These are phyloP conservation scores for Tolypeutes matacus DNA, from an alignment of 2,797 vertebrate genomes.

Conservation along the genomic window DNA sequence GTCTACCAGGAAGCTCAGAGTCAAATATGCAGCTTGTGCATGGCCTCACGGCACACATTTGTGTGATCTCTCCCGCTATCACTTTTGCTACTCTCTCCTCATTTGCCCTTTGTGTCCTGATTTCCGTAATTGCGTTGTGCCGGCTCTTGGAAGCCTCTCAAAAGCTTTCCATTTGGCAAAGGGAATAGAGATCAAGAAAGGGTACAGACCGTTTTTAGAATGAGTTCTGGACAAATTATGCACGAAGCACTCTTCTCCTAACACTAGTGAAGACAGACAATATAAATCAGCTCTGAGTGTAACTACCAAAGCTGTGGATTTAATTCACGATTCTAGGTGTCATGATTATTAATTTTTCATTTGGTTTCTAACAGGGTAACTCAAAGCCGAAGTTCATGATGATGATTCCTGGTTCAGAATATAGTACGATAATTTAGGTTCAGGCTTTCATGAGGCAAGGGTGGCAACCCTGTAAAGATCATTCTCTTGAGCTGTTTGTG, in stretches of 20 bases:
- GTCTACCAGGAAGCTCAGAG: background rate
- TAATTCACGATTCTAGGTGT: slow-evolving; percentile 7
- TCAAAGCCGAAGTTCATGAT: background rate
- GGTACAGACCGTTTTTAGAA: background rate
- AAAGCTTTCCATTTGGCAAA: background rate
- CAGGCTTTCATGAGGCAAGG: background rate
- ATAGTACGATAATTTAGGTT: background rate
- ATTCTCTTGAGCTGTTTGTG: background rate
- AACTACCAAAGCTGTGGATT: background rate
- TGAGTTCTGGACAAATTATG: background rate
- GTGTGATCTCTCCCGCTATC: background rate
- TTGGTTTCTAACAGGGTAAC: background rate
- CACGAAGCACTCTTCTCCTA: background rate
- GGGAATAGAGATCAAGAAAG: background rate
- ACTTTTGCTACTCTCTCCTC: background rate
- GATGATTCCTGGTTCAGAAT: background rate
- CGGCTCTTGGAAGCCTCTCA: background rate
- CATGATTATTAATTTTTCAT: slow-evolving; percentile 31
- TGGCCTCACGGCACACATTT: background rate
- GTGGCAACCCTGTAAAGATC: background rate
- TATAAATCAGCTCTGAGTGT: background rate
- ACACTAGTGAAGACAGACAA: background rate
- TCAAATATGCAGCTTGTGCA: background rate
- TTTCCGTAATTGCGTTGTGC: background rate
- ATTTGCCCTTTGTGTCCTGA: background rate